Percentiles rank a stretch among this genome's conserved stretches.
These are phyloP conservation scores for Lobophora halterata DNA, from an alignment of 2,888 invertebrate species.

Conservation along the genomic window DNA sequence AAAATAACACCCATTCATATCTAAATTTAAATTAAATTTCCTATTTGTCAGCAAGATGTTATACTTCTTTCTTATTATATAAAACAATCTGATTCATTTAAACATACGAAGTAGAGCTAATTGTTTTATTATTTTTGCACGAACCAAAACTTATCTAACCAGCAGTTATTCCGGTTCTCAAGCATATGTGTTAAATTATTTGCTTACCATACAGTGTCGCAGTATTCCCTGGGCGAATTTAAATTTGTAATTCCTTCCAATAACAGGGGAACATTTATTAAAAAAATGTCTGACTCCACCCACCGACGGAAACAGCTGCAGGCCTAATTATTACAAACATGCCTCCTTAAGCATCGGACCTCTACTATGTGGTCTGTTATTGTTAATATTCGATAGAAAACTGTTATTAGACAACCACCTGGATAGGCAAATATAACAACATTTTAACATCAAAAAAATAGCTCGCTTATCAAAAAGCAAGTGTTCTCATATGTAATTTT, in stretches of 20 bases:
- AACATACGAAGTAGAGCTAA: constrained; percentile 16
- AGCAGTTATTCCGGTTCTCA: constrained; percentile 49
- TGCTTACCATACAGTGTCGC: constrained; percentile 57
- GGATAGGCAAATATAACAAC: constrained; percentile 32
- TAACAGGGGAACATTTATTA: constrained; percentile 67
- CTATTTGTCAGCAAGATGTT: no score
- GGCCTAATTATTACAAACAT: constrained; percentile 71
- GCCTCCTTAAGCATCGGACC: constrained; percentile 58
- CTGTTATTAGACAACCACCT: constrained; percentile 46
- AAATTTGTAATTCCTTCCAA: constrained; percentile 76
- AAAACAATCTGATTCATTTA: neutral
- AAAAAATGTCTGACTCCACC: constrained; percentile 66
- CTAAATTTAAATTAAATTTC: no score
- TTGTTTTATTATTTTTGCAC: constrained; percentile 26
- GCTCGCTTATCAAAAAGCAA: no score
- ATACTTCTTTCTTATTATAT: no score
- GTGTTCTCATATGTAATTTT: no score
- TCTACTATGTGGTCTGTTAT: constrained; percentile 52
- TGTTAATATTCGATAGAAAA: constrained; percentile 45
- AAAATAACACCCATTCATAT: constrained; percentile 6
- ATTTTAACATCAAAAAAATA: constrained; percentile 9
- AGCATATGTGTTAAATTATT: constrained; percentile 75
- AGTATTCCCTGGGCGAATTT: constrained; percentile 73
- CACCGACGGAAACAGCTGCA: constrained; percentile 77
- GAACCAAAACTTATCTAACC: constrained; percentile 39